phyloP scores from a whole-genome alignment of 2,888 invertebrate species.

The Syrista parreyssii region DNA sequence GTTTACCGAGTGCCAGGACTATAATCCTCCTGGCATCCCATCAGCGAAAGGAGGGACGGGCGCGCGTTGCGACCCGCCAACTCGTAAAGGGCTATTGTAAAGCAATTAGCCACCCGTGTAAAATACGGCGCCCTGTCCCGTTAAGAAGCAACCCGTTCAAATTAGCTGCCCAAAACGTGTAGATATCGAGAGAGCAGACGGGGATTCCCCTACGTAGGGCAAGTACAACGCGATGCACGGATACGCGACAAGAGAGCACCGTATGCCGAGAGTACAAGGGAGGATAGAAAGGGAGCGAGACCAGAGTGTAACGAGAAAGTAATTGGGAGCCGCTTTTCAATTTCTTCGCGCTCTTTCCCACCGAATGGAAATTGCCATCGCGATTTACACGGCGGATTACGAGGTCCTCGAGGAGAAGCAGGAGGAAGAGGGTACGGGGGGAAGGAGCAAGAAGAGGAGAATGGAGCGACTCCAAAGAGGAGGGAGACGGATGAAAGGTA shows the following conservation, averaged over 20 bases:
- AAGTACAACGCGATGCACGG: no score
- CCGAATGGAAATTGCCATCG: neutral
- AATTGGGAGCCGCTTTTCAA: slow-evolving; percentile 1
- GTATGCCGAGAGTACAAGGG: neutral
- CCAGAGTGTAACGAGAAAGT: slow-evolving; percentile 3
- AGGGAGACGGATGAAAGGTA: slow-evolving; percentile 14
- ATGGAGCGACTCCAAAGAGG: slow-evolving; percentile 11
- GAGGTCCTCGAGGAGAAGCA: neutral
- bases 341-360: neutral
- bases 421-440: slow-evolving; percentile 9
- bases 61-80: no score
- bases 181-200: no score
- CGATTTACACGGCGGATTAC: slow-evolving; percentile 1
- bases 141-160: no score
- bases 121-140: no score
- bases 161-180: no score
- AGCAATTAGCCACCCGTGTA: no score
- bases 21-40: no score
- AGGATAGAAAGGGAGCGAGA: neutral
- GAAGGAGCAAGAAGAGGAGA: neutral
- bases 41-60: no score
- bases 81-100: no score
- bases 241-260: neutral
- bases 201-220: no score
- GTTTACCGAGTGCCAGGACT: no score